phyloP scores from a whole-genome alignment of 1,140 invertebrate species.

The Luehdorfia chinensis region DNA sequence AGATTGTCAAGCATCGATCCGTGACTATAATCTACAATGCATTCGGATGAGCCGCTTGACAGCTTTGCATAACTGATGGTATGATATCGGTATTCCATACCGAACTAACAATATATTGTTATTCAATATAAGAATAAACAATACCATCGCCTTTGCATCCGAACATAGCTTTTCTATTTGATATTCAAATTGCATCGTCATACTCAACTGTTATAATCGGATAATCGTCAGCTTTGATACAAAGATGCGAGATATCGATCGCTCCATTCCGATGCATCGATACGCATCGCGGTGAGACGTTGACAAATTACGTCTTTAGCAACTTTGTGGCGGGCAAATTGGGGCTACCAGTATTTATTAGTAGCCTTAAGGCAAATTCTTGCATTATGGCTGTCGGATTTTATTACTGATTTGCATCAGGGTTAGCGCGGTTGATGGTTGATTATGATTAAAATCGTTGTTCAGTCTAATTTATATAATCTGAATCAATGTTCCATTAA shows the following conservation, averaged over 20 bases:
- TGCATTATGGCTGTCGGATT: slow-evolving; percentile 17
- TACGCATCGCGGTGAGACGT: slow-evolving; percentile 50
- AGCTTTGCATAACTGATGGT: slow-evolving; percentile 23
- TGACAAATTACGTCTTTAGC: slow-evolving; percentile 60
- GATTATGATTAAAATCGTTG: slow-evolving; percentile 30
- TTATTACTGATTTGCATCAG: slow-evolving; percentile 7
- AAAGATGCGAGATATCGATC: slow-evolving; percentile 43
- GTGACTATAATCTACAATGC: slow-evolving; percentile 20
- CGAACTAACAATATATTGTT: slow-evolving; percentile 36
- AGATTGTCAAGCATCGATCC: slow-evolving; percentile 26
- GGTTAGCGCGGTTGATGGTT: slow-evolving; percentile 22
- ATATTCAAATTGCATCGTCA: slow-evolving; percentile 33
- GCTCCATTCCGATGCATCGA: slow-evolving; percentile 45
- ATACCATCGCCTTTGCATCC: slow-evolving; percentile 48
- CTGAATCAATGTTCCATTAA: no score
- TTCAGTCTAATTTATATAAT: no score
- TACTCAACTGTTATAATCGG: slow-evolving; percentile 23
- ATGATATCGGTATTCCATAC: slow-evolving; percentile 38
- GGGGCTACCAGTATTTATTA: slow-evolving; percentile 49
- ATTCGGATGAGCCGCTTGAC: slow-evolving; percentile 13
- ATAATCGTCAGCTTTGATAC: slow-evolving; percentile 48
- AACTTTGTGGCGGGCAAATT: slow-evolving; percentile 57
- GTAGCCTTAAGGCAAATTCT: slow-evolving; percentile 27
- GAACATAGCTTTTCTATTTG: slow-evolving; percentile 34
- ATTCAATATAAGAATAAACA: slow-evolving; percentile 57